A percentile compares a stretch with the other conserved stretches of the same genome.
These are phyloP conservation scores for Stegodyphus mimosarum DNA, from an alignment of 1,140 invertebrate species.

Conservation along the genomic window DNA sequence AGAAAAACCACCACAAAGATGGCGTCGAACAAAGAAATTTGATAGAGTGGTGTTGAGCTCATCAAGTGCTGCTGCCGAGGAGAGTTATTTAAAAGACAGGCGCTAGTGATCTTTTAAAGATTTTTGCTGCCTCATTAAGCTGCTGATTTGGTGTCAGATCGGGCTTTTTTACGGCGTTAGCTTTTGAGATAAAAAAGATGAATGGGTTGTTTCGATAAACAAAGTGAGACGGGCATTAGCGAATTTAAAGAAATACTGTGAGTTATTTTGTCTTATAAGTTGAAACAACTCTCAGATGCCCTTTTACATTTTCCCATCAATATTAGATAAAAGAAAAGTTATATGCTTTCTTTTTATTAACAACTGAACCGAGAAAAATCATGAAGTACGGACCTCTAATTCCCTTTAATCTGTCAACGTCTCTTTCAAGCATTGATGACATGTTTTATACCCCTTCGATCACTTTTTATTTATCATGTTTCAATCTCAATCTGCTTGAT, in stretches of 20 bases:
- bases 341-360: too few species aligned
- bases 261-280: too few species aligned
- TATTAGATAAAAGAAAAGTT: too few species aligned
- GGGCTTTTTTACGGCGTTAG: constrained; percentile 25
- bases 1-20: constrained; percentile 18
- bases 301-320: too few species aligned
- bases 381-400: too few species aligned
- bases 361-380: too few species aligned
- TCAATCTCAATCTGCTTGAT: too few species aligned
- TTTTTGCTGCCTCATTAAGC: constrained; percentile 58
- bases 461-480: too few species aligned
- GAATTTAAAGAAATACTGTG: not conserved
- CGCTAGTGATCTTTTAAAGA: constrained; percentile 59
- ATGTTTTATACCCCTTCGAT: too few species aligned
- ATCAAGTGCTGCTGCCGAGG: constrained; percentile 51
- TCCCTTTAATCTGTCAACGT: too few species aligned
- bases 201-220: constrained; percentile 35
- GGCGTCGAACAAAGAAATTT: constrained; percentile 59
- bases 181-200: constrained; percentile 46
- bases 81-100: constrained; percentile 57
- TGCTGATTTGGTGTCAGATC: constrained; percentile 52
- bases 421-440: too few species aligned
- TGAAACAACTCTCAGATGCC: too few species aligned
- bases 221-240: constrained; percentile 9
- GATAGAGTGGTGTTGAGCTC: constrained; percentile 59